Conservation (phyloP, 2,113 vertebrate species). For the Chamaetylas fuelleborni region DNA sequence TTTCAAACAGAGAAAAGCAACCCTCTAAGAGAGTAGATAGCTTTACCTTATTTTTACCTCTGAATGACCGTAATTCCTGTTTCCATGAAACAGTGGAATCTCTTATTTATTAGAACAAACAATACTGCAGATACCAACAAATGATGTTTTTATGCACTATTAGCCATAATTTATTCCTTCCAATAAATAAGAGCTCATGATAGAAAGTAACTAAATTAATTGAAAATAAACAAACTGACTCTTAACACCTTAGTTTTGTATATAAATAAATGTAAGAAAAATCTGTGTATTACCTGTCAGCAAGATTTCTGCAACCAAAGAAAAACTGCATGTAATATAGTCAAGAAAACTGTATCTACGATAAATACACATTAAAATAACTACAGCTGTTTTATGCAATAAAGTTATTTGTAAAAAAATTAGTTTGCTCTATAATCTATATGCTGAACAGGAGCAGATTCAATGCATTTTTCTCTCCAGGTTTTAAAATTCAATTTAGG, state of each 20-base stretch:
- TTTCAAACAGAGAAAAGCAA: neutral
- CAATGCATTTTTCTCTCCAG: neutral
- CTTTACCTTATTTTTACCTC: neutral
- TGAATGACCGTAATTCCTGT: neutral
- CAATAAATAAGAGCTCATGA: neutral
- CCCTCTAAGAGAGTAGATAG: neutral
- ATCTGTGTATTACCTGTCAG: neutral
- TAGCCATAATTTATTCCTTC: neutral
- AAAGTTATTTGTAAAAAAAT: neutral
- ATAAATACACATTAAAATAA: neutral
- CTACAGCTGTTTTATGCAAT: neutral
- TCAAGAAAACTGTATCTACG: neutral
- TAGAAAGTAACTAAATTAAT: neutral
- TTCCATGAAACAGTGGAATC: neutral
- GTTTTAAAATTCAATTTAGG: neutral
- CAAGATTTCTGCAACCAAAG: neutral
- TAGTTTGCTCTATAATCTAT: neutral
- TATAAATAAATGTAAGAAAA: neutral
- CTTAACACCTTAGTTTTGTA: neutral
- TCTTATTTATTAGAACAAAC: neutral
- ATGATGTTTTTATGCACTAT: neutral
- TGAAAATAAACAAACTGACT: neutral
- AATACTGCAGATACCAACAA: neutral
- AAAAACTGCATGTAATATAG: neutral
- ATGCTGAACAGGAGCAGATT: fast-evolving